These are phyloP conservation scores for Corynorhinus townsendii DNA, from an alignment of 2,113 vertebrate genomes.

Conservation along the genomic window DNA sequence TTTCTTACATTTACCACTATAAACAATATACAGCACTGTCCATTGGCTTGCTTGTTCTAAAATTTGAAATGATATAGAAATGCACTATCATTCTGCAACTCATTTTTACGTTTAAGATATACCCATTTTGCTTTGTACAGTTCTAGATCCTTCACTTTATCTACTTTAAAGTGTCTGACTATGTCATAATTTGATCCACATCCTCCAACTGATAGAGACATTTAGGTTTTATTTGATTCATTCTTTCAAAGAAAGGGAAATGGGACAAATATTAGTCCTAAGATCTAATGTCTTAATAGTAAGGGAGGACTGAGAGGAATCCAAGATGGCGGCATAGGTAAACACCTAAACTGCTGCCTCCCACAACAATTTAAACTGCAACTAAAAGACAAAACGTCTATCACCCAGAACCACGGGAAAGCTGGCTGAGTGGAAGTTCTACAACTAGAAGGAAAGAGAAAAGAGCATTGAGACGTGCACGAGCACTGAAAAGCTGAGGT, in stretches of 20 bases:
- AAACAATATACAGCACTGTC: not conserved
- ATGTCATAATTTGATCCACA: not conserved
- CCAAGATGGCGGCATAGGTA: too few species aligned
- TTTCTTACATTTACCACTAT: not conserved
- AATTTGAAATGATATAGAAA: constrained; percentile 10
- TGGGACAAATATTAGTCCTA: not conserved
- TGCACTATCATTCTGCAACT: not conserved
- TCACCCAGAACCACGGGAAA: too few species aligned
- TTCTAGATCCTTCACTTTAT: not conserved
- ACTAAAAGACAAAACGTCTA: too few species aligned
- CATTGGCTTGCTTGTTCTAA: not conserved
- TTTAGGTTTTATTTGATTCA: not conserved
- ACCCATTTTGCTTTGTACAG: not conserved
- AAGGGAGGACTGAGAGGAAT: too few species aligned
- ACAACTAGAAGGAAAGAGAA: too few species aligned
- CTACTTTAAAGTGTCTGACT: not conserved
- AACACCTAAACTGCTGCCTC: too few species aligned
- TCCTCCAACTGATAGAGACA: not conserved
- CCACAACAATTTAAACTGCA: too few species aligned
- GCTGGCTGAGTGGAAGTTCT: too few species aligned
- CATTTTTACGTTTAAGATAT: not conserved
- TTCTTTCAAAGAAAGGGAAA: not conserved
- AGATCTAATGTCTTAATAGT: not conserved
- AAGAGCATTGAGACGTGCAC: too few species aligned
- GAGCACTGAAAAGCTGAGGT: too few species aligned